Base-by-base conservation (phyloP, 2,888 invertebrate genomes). In the Ornithoptera alexandrae region DNA sequence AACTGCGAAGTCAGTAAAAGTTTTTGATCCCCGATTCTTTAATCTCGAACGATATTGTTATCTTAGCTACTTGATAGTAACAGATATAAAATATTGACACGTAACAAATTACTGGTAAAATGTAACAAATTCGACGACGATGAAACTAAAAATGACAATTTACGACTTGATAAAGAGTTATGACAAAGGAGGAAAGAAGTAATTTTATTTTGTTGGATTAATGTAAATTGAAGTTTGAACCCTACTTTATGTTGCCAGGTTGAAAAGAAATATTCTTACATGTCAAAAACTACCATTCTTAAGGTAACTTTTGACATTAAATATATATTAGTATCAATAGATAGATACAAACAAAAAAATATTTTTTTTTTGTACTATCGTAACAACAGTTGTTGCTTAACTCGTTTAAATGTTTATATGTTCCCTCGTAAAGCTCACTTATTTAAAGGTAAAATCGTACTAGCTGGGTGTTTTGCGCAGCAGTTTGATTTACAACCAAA, bases 1-100 rank as follows among this genome's bases (percentile, higher is more conserved):
- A 79, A 77, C 80, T 81, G 78, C 82, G 79, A 76, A 82, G 81
- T 68, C 68, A 61, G 39, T 22, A 24, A 22, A 50, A 58, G 63
- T 42, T 64, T 7, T n/a, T 58, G 63, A 60, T 65, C 69, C 65
- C 53, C 60, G 69, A 69, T 65, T 46, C 30, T 22, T 59, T 56
- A 56, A 24, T 56, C 57, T 64, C 56, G 2, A 36, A 18, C n/a
- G 64, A 64, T 68, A 68, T 53, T 59, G 24, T 64, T 68, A 68
- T 68, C 64, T 59, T 53, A 59, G 1, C 20, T n/a, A 59, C 12
- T 17, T 30, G 46, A 66, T 53, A 36, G 50, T 66, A 12, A 24
- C 39, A 39, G 39, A 39, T 39, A 18, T 50, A 18, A 50, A 50
- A 50, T 50, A 50, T 50, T 17, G 18, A 50, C 50, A 50, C 50